phyloP scores from a whole-genome alignment of 92 coral and sea anemone species.

The Epizoanthus fatuus region DNA sequence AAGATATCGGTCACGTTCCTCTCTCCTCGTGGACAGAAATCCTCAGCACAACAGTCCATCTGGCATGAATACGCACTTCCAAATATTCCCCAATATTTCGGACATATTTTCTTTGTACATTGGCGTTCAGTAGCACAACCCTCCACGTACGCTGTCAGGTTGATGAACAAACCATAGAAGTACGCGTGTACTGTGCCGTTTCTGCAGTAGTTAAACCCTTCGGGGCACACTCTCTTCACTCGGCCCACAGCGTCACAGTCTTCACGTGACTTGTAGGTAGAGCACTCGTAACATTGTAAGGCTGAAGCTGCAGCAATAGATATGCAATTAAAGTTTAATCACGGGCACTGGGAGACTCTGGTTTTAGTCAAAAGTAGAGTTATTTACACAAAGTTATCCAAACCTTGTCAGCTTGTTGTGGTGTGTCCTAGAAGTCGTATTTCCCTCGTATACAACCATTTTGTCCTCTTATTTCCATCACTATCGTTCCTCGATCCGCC shows the following conservation, averaged over 20 bases:
- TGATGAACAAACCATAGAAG: neutral
- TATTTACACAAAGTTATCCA: too few species aligned
- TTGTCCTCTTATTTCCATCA: too few species aligned
- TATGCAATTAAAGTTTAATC: too few species aligned
- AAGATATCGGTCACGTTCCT: slow-evolving; percentile 1
- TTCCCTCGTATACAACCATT: too few species aligned
- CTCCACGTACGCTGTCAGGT: slow-evolving; percentile 1
- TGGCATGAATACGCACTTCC: slow-evolving; percentile 1
- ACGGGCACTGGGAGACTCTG: too few species aligned
- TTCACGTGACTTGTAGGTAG: neutral
- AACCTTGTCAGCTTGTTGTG: too few species aligned
- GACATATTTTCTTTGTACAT: slow-evolving; percentile 8
- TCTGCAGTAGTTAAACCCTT: slow-evolving; percentile 6
- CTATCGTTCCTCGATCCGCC: too few species aligned
- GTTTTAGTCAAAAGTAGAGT: too few species aligned
- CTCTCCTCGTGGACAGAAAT: slow-evolving; percentile 6
- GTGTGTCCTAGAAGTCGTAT: too few species aligned
- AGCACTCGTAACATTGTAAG: slow-evolving; percentile 23
- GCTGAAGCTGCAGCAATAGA: neutral
- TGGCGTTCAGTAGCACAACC: slow-evolving; percentile 14
- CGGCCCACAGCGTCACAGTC: neutral
- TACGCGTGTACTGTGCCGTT: slow-evolving; percentile 16
- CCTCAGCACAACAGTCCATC: slow-evolving; percentile 13
- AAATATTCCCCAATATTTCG: slow-evolving; percentile 1
- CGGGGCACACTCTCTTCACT: neutral